These are phyloP conservation scores for Nomada flava DNA, from an alignment of 2,888 invertebrate genomes.

Conservation along the genomic window DNA sequence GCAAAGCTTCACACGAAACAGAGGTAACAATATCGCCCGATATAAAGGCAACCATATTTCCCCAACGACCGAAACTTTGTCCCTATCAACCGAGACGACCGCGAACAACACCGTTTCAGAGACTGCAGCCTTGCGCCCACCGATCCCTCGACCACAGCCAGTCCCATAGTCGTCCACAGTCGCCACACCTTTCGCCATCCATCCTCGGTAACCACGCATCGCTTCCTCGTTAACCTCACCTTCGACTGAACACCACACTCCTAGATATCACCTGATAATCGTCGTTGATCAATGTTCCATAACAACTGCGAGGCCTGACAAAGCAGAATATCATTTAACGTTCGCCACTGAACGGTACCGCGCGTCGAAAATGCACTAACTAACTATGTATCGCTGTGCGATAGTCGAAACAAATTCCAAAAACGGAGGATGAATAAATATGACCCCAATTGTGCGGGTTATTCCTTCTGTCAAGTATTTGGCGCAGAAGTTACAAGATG, in stretches of 20 bases:
- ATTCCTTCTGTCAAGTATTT: too few species aligned
- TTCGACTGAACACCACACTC: constrained; percentile 4
- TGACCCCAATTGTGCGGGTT: too few species aligned
- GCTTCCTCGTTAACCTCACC: constrained; percentile 16
- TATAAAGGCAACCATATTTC: constrained; percentile 27
- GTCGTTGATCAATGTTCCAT: too few species aligned
- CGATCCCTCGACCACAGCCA: constrained; percentile 32
- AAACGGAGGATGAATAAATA: too few species aligned
- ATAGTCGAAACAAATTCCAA: too few species aligned
- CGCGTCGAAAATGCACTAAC: too few species aligned
- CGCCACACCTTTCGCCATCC: constrained; percentile 23
- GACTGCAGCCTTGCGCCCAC: background rate
- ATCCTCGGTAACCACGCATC: constrained; percentile 10
- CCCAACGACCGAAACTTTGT: constrained; percentile 18
- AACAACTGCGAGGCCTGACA: too few species aligned
- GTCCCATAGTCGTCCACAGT: constrained; percentile 7
- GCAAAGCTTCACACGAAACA: background rate
- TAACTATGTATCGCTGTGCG: too few species aligned
- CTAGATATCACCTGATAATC: too few species aligned
- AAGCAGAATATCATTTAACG: too few species aligned
- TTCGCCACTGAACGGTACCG: too few species aligned
- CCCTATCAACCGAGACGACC: constrained; percentile 22
- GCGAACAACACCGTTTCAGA: constrained; percentile 24
- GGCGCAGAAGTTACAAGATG: too few species aligned
- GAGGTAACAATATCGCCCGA: background rate